These are phyloP conservation scores for Chaetodon trifasciatus DNA, from an alignment of 2,797 vertebrate genomes.

Conservation along the genomic window DNA sequence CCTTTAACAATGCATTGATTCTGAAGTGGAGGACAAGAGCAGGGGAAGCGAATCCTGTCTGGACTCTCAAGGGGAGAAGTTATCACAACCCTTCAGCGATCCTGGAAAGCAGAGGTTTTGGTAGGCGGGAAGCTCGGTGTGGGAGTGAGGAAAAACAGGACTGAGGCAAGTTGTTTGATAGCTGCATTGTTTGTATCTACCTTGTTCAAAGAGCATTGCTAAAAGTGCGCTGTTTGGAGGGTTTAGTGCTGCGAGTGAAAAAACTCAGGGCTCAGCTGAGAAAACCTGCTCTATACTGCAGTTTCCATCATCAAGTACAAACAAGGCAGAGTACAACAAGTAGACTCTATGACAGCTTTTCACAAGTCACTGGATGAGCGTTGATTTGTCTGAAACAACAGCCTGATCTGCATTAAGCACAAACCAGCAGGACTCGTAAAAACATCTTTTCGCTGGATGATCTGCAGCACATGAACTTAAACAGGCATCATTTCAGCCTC, in stretches of 20 bases:
- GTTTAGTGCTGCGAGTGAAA: conserved; percentile 38
- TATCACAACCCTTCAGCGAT: conserved; percentile 45
- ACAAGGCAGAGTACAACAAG: conserved; percentile 2
- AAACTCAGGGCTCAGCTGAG: conserved; percentile 41
- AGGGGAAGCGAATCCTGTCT: conserved; percentile 32
- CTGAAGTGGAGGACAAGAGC: conserved; percentile 36
- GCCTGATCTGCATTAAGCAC: conserved; percentile 26
- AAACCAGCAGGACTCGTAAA: conserved; percentile 43
- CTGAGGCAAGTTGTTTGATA: conserved; percentile 53
- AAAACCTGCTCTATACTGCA: conserved; percentile 37
- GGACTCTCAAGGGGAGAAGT: conserved; percentile 27
- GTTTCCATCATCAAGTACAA: conserved; percentile 25
- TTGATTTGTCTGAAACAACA: conserved; percentile 20
- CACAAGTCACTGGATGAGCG: conserved; percentile 28
- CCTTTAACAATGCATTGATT: conserved; percentile 43
- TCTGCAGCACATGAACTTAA: conserved; percentile 36
- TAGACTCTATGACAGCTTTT: neutral
- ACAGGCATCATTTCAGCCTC: conserved; percentile 16
- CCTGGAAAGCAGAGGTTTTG: conserved; percentile 38
- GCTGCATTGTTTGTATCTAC: conserved; percentile 52
- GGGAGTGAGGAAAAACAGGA: conserved; percentile 41
- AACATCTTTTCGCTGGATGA: conserved; percentile 12
- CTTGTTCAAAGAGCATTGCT: conserved; percentile 46
- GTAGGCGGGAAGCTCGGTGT: conserved; percentile 33
- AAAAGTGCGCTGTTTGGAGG: conserved; percentile 32